A percentile compares a stretch with the other conserved stretches of the same genome.
Evolutionary conservation across 2,113 vertebrate genomes (phyloP).

Genomic region (Ceyx melanurus): DNA sequence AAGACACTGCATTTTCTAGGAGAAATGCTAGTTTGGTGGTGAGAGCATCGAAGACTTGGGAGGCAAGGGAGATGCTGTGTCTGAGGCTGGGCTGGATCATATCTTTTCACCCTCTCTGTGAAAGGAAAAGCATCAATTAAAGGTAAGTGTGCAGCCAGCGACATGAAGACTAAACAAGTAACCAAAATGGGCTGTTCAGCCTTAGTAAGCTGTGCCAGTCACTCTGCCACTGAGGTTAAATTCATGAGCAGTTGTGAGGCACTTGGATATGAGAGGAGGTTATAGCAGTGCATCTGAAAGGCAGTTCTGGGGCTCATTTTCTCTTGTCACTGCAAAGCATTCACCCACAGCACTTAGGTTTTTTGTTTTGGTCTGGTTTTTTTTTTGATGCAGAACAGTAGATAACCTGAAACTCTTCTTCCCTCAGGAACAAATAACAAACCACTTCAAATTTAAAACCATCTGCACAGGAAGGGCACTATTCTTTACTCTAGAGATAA

Average conservation of each 20-base stretch:
- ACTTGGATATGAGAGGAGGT: not conserved
- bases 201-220: not conserved
- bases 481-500: not conserved
- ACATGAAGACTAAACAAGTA: not conserved
- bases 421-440: not conserved
- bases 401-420: not conserved
- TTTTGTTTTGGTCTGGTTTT: not conserved
- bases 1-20: not conserved
- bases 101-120: not conserved
- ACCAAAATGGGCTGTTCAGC: not conserved
- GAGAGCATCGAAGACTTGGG: not conserved
- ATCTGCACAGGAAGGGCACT: not conserved
- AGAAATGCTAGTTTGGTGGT: not conserved
- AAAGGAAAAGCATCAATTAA: not conserved
- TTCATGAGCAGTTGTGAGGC: not conserved
- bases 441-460: not conserved
- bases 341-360: not conserved
- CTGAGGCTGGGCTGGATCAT: not conserved
- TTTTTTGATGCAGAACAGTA: not conserved
- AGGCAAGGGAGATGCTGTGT: rapidly evolving
- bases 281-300: not conserved
- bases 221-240: not conserved
- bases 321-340: not conserved
- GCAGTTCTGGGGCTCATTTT: not conserved
- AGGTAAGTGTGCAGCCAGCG: not conserved